Evolutionary conservation across 1,140 invertebrate species (phyloP).

Genomic region (Drosophila pectinifera): DNA sequence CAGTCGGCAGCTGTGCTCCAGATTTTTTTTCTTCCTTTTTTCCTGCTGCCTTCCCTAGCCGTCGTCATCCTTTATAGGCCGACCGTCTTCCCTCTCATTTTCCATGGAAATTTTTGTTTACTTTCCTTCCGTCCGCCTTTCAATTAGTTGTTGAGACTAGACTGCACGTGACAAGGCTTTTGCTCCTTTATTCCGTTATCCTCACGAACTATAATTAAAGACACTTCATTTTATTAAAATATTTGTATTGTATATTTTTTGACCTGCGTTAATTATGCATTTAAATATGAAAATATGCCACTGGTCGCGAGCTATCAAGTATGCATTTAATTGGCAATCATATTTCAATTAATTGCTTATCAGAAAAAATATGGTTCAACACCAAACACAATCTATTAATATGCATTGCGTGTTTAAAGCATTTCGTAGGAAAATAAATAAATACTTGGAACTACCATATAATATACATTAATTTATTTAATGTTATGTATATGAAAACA

Average conservation of each 20-base stretch:
- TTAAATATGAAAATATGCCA: conserved; percentile 67
- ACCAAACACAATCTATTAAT: conserved; percentile 40
- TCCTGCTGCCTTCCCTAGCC: conserved; percentile 6
- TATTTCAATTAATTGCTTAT: conserved; percentile 79
- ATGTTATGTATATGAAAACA: background rate
- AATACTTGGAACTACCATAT: conserved; percentile 55
- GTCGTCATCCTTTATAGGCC: conserved; percentile 58
- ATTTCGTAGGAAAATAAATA: conserved; percentile 52
- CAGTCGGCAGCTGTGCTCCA: conserved; percentile 69
- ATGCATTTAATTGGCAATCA: conserved; percentile 78
- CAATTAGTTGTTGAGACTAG: conserved; percentile 76
- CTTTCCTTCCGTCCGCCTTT: conserved; percentile 63
- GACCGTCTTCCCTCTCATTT: conserved; percentile 18
- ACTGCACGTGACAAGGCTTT: conserved; percentile 64
- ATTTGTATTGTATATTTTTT: conserved; percentile 18
- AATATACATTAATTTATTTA: too few species aligned
- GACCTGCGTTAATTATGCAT: conserved; percentile 59
- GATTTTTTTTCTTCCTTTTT: conserved; percentile 41
- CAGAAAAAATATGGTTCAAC: conserved; percentile 31
- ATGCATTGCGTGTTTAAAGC: conserved; percentile 23
- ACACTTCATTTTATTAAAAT: conserved; percentile 24
- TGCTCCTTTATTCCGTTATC: conserved; percentile 39
- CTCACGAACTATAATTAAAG: conserved; percentile 59
- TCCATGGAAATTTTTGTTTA: conserved; percentile 73
- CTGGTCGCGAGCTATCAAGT: conserved; percentile 43